These are phyloP conservation scores for Embidobia sp. DNA, from an alignment of 2,888 invertebrate genomes.

Conservation along the genomic window DNA sequence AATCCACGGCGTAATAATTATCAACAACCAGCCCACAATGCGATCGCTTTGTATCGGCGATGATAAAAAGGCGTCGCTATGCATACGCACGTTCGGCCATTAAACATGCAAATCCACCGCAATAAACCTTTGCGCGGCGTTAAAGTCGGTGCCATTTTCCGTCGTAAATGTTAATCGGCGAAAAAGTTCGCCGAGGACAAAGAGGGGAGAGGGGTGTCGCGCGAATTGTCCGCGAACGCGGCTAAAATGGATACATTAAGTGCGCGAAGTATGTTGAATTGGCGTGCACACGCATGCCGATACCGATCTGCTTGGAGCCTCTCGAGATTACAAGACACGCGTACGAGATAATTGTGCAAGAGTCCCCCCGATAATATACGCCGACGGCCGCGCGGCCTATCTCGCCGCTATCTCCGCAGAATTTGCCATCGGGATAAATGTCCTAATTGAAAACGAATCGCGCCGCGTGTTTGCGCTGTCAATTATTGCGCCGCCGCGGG, in stretches of 20 bases:
- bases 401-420: slow-evolving; percentile 68
- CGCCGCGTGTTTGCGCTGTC: too few species aligned
- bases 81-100: slow-evolving; percentile 25
- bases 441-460: slow-evolving; percentile 63
- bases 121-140: slow-evolving; percentile 40
- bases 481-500: too few species aligned
- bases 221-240: slow-evolving; percentile 37
- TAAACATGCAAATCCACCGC: slow-evolving; percentile 44
- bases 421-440: slow-evolving; percentile 59
- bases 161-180: too few species aligned
- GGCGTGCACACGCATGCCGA: slow-evolving; percentile 67
- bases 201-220: slow-evolving; percentile 24
- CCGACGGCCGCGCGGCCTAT: slow-evolving; percentile 59
- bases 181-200: neutral
- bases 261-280: slow-evolving; percentile 63
- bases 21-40: slow-evolving; percentile 33
- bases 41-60: slow-evolving; percentile 39
- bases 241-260: slow-evolving; percentile 65
- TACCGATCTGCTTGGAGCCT: slow-evolving; percentile 74
- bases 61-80: slow-evolving; percentile 40
- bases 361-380: slow-evolving; percentile 65
- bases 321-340: slow-evolving; percentile 69
- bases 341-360: slow-evolving; percentile 70
- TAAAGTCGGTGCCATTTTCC: too few species aligned
- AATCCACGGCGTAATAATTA: slow-evolving; percentile 43